Base-by-base conservation (phyloP, 1,140 invertebrate genomes). In the Nilaparvata lugens region DNA sequence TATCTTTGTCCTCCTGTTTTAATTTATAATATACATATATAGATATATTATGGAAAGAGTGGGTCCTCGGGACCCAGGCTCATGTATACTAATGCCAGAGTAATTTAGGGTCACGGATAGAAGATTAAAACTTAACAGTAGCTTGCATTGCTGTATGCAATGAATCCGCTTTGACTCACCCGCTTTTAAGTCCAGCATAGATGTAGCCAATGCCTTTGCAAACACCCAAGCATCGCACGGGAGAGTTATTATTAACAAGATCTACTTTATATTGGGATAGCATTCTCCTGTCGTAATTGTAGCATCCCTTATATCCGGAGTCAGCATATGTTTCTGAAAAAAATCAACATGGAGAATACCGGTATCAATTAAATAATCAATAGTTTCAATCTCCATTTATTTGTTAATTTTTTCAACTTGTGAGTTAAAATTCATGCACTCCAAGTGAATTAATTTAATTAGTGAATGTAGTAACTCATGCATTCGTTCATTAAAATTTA, bases 111-210 rank as follows among this genome's bases (percentile, higher is more conserved):
- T n/a, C n/a, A n/a, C n/a, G n/a, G n/a, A n/a, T n/a, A n/a, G n/a
- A n/a, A n/a, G n/a, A n/a, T n/a, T n/a, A n/a, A n/a, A n/a, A n/a
- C n/a, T 42, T n/a, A 11, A 42, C 40, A 42, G n/a, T n/a, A 13
- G n/a, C 11, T n/a, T 42, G n/a, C 40, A 42, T 11, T 42, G 11
- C 11, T 42, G n/a, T 11, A 13, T n/a, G n/a, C n/a, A 42, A 13
- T 13, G n/a, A 11, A 13, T 40, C 23, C 14, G 16, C n/a, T 3
- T 35, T 43, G 18, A 14, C 56, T 59, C 25, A 65, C 64, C 58
- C 55, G 48, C 58, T 53, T 58, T 65, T 25, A 16, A 62, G 54
- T 28, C 64, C 64, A 51, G 64, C 13, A 43, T 60, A 63, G 24
- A 24, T 9, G 38, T 56, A 63, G 14, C 58, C 64, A n/a, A 16